These are phyloP conservation scores for Platerodrilus igneus DNA, from an alignment of 2,888 invertebrate genomes.

Conservation along the genomic window DNA sequence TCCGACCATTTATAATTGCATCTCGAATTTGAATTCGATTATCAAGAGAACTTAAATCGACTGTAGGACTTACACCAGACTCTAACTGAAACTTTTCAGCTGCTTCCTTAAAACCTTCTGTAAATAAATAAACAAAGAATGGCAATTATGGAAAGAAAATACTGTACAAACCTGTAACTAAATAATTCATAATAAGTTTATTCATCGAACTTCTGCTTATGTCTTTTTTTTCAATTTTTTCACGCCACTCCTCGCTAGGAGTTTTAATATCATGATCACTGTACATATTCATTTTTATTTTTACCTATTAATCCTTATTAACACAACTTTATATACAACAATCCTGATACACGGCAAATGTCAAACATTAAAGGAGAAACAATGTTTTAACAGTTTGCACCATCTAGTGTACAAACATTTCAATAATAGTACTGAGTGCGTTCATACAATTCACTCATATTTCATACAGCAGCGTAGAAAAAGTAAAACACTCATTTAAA, in stretches of 20 bases:
- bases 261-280: too few relatives aligned
- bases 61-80: conserved; percentile 76
- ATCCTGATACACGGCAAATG: too few relatives aligned
- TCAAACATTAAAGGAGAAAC: too few relatives aligned
- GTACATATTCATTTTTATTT: too few relatives aligned
- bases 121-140: conserved; percentile 8
- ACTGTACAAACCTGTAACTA: conserved; percentile 77
- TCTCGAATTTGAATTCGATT: conserved; percentile 89
- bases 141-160: neutral
- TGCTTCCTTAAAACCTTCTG: conserved; percentile 93
- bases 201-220: conserved; percentile 92
- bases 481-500: too few relatives aligned
- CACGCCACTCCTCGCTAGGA: conserved; percentile 70
- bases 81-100: conserved; percentile 95
- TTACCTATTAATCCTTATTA: too few relatives aligned
- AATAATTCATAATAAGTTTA: conserved; percentile 96
- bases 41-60: conserved; percentile 81
- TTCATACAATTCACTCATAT: too few relatives aligned
- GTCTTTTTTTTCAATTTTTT: conserved; percentile 68
- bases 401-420: too few relatives aligned
- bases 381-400: too few relatives aligned
- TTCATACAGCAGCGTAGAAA: too few relatives aligned
- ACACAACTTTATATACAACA: too few relatives aligned
- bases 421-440: too few relatives aligned
- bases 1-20: conserved; percentile 87